Conservation (phyloP, 2,888 invertebrate genomes). For the Lycophotia porphyrea region DNA sequence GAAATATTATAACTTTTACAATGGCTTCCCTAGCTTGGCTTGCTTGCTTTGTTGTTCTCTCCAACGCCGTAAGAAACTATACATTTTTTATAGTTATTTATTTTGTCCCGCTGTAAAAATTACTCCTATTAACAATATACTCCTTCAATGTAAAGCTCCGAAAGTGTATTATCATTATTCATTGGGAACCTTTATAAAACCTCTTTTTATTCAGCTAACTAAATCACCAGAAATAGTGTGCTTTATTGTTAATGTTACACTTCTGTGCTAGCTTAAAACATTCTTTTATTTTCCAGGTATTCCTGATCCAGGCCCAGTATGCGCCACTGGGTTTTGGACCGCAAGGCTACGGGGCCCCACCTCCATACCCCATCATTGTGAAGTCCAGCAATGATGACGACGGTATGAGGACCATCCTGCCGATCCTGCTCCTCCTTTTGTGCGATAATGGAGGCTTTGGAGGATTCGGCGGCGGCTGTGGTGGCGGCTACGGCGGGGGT, state of each 20-base stretch:
- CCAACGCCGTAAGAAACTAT: constrained; percentile 72
- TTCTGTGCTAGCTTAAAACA: not conserved
- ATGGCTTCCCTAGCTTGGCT: constrained; percentile 77
- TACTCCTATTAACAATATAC: not conserved
- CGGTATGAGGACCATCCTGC: constrained; percentile 70
- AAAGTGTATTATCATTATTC: not conserved
- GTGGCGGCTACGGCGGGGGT: constrained; percentile 56
- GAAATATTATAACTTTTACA: constrained; percentile 56
- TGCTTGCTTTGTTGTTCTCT: constrained; percentile 70
- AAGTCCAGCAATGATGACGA: constrained; percentile 71
- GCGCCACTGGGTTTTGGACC: constrained; percentile 58
- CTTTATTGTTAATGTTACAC: not conserved
- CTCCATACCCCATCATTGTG: constrained; percentile 74
- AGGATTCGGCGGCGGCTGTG: constrained; percentile 63
- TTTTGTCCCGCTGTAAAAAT: not conserved
- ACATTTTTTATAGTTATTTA: not conserved
- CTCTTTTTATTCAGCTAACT: not conserved
- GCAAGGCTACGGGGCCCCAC: constrained; percentile 66
- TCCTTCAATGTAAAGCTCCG: not conserved
- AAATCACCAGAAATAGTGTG: not conserved
- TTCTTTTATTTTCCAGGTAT: constrained; percentile 64
- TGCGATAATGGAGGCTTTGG: constrained; percentile 70
- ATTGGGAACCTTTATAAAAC: not conserved
- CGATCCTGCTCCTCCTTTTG: constrained; percentile 75
- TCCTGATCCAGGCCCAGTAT: constrained; percentile 73